These are phyloP conservation scores for Eubucco bourcierii DNA, from an alignment of 2,113 vertebrate species.

Conservation along the genomic window DNA sequence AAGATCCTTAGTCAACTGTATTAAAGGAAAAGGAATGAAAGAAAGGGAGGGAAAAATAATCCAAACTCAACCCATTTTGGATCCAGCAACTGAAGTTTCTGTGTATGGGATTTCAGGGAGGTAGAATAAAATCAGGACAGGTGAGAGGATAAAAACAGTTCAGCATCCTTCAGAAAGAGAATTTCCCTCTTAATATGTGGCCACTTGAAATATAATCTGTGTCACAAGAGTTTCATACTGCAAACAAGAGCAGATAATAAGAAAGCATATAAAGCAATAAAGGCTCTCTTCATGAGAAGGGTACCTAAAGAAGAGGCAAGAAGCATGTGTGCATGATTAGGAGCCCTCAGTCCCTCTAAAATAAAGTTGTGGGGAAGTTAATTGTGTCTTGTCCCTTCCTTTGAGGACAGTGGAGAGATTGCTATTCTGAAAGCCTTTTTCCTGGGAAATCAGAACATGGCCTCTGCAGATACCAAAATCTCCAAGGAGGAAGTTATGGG, in stretches of 20 bases:
- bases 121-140: not conserved
- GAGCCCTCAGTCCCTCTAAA: not conserved
- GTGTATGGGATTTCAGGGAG: not conserved
- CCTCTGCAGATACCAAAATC: not conserved
- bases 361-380: not conserved
- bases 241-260: not conserved
- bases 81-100: not conserved
- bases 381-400: not conserved
- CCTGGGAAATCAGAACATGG: not conserved
- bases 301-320: not conserved
- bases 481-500: slow-evolving; percentile 1
- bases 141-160: not conserved
- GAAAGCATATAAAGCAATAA: not conserved
- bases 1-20: not conserved
- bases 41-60: accelerated
- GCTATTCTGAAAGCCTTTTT: not conserved
- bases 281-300: not conserved
- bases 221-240: not conserved
- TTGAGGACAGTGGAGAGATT: slow-evolving; percentile 30
- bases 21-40: not conserved
- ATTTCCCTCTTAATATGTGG: not conserved
- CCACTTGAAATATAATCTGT: not conserved
- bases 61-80: not conserved
- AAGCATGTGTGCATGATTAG: not conserved
- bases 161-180: not conserved